phyloP scores from a whole-genome alignment of 2,888 invertebrate species.

The Nemotelus pantherinus region DNA sequence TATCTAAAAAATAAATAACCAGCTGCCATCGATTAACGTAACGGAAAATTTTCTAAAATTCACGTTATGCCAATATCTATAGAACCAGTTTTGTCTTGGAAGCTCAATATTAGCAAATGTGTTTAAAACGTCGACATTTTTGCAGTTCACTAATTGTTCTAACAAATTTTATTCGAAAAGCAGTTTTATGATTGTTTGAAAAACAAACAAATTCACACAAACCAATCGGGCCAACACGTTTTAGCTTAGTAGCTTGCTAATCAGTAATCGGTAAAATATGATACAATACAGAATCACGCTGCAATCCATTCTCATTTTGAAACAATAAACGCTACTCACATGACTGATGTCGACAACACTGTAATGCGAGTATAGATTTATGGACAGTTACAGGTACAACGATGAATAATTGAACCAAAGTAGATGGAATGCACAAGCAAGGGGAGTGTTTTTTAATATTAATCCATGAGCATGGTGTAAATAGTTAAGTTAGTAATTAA shows the following conservation, averaged over 20 bases:
- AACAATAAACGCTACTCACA: slow-evolving; percentile 38
- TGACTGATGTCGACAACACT: slow-evolving; percentile 12
- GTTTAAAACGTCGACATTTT: too few species aligned
- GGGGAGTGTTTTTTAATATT: too few species aligned
- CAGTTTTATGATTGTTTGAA: background rate
- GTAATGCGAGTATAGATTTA: too few species aligned
- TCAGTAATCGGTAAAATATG: background rate
- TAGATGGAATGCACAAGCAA: too few species aligned
- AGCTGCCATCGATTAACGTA: too few species aligned
- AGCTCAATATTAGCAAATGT: too few species aligned
- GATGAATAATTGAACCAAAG: too few species aligned
- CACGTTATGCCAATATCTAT: too few species aligned
- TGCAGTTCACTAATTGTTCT: background rate
- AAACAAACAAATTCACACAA: background rate
- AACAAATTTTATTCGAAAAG: slow-evolving; percentile 16
- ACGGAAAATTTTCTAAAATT: too few species aligned
- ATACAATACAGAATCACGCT: slow-evolving; percentile 14
- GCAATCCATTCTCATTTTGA: slow-evolving; percentile 9
- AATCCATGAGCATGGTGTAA: background rate
- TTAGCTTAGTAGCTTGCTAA: slow-evolving; percentile 23
- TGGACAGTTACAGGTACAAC: too few species aligned
- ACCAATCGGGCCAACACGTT: background rate
- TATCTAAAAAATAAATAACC: too few species aligned
- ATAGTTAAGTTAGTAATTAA: slow-evolving; percentile 40
- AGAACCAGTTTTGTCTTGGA: too few species aligned